Percentiles rank a stretch among this genome's conserved stretches.
Evolutionary conservation across 1,140 invertebrate genomes (phyloP).

Genomic region (Drosophila hydei): DNA sequence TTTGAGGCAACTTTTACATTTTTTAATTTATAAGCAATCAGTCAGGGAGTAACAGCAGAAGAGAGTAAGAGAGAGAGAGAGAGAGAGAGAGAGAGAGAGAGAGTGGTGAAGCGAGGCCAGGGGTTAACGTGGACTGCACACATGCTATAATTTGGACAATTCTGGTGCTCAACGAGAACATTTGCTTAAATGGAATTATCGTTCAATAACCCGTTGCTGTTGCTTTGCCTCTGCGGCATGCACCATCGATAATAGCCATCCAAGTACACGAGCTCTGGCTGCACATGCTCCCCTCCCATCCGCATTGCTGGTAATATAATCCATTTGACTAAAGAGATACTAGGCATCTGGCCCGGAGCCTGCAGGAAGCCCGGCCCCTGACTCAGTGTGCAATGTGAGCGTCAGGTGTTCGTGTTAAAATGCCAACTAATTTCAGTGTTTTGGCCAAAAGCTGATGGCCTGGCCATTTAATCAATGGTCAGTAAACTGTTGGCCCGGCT

Average conservation of each 20-base stretch:
- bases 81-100: not conserved
- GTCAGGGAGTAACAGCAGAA: not conserved
- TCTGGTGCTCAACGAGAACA: slow-evolving; percentile 76
- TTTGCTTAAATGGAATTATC: slow-evolving; percentile 82
- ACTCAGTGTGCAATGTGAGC: slow-evolving; percentile 40
- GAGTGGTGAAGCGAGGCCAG: not conserved
- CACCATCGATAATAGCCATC: slow-evolving; percentile 56
- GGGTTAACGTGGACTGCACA: slow-evolving; percentile 24
- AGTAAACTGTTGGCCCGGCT: slow-evolving; percentile 56
- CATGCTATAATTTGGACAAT: slow-evolving; percentile 73
- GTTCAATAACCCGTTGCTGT: slow-evolving; percentile 72
- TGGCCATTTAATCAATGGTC: slow-evolving; percentile 71
- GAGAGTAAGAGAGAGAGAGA: not conserved
- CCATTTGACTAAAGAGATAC: slow-evolving; percentile 72
- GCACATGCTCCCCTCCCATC: not conserved
- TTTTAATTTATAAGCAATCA: slow-evolving; percentile 47
- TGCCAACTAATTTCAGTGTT: slow-evolving; percentile 82
- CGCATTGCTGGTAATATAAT: slow-evolving; percentile 57
- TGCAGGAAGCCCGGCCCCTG: slow-evolving; percentile 24
- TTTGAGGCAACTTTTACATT: slow-evolving; percentile 61
- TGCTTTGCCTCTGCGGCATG: slow-evolving; percentile 41
- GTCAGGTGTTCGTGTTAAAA: slow-evolving; percentile 82
- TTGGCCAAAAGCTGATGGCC: slow-evolving; percentile 61
- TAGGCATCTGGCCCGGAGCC: slow-evolving; percentile 37
- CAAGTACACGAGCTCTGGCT: slow-evolving; percentile 32